These are phyloP conservation scores for Vanessa atalanta DNA, from an alignment of 1,140 invertebrate species.

Conservation along the genomic window DNA sequence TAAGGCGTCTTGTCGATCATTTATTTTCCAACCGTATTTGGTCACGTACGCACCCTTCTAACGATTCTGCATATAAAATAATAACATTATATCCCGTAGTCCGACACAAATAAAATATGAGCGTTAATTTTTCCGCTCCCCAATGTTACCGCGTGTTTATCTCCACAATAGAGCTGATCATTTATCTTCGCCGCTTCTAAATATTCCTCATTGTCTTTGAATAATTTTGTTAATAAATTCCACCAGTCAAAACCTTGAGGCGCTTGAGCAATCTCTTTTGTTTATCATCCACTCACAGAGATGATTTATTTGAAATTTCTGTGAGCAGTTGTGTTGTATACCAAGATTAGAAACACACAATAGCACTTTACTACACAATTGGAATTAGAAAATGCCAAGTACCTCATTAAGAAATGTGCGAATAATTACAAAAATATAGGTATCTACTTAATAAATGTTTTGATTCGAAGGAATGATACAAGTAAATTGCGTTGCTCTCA, in stretches of 20 bases:
- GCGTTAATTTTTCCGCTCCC: conserved; percentile 42
- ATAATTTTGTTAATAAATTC: conserved; percentile 74
- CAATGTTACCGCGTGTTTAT: conserved; percentile 53
- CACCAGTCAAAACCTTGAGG: conserved; percentile 65
- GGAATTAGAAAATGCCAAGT: conserved; percentile 6
- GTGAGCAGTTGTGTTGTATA: conserved; percentile 20
- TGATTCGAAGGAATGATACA: no score
- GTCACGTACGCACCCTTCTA: neutral
- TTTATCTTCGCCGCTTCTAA: conserved; percentile 68
- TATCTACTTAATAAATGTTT: neutral
- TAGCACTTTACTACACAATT: conserved; percentile 10
- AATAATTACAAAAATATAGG: neutral
- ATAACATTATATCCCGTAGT: neutral
- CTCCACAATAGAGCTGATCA: conserved; percentile 61
- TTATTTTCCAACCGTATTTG: neutral
- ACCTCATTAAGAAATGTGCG: neutral
- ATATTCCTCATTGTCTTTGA: conserved; percentile 74
- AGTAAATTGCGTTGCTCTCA: no score
- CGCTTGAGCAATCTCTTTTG: conserved; percentile 66
- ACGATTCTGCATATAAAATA: neutral
- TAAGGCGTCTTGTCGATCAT: no score
- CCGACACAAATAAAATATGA: conserved; percentile 34
- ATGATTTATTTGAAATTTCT: conserved; percentile 56
- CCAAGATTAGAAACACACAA: conserved; percentile 28
- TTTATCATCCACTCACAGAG: conserved; percentile 61